These are phyloP conservation scores for Acanthochromis polyacanthus DNA, from an alignment of 2,113 vertebrate species.

Conservation along the genomic window DNA sequence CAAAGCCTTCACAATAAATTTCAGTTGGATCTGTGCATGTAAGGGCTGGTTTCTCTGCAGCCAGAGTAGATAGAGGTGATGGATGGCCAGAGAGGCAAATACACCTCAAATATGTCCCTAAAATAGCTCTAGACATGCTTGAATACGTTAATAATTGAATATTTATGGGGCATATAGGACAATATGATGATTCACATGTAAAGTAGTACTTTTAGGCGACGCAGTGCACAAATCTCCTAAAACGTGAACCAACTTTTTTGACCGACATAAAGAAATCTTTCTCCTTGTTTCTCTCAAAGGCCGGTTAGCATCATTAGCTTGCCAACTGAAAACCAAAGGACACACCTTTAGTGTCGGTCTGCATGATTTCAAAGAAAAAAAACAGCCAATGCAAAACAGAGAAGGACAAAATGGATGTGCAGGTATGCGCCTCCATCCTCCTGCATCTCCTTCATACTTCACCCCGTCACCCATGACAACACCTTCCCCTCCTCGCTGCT, in stretches of 20 bases:
- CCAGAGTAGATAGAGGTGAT: neutral
- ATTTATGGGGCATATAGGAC: neutral
- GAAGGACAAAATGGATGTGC: conserved; percentile 10
- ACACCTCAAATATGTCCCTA: too few species aligned
- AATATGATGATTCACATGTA: neutral
- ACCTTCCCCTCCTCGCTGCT: conserved; percentile 30
- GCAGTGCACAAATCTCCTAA: too few species aligned
- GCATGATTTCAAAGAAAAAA: too few species aligned
- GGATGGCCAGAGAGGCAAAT: neutral
- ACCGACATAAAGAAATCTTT: too few species aligned
- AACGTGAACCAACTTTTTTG: too few species aligned
- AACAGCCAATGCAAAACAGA: neutral
- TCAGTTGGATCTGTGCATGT: neutral
- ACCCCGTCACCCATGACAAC: conserved; percentile 22
- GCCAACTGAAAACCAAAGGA: neutral
- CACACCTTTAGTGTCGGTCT: neutral
- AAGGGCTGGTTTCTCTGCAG: neutral
- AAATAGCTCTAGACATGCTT: too few species aligned
- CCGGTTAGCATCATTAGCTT: conserved; percentile 5
- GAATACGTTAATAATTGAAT: too few species aligned
- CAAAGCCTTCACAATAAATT: neutral
- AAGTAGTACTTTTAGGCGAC: too few species aligned
- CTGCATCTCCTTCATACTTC: conserved; percentile 9
- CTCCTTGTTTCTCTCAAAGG: neutral
- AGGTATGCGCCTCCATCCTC: conserved; percentile 31